Evolutionary conservation across 2,797 vertebrate species (phyloP), one percentile per base, ranked within the genome.

Genomic region (Darevskia nairensis): DNA sequence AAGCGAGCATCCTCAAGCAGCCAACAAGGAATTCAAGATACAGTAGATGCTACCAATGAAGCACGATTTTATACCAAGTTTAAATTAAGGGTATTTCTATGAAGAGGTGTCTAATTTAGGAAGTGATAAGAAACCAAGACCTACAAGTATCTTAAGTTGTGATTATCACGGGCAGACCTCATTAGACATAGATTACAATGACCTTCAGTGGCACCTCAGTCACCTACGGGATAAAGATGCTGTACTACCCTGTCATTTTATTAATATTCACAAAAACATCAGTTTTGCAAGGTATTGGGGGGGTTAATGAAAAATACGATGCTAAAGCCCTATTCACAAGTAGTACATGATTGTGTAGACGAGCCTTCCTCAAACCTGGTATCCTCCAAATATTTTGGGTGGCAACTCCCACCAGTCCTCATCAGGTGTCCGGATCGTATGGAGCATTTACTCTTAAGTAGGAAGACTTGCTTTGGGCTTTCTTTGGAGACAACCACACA

Each of bases 161-260:
- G 80, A 88, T 83, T 83, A 77, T 75, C 80, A 82, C 41, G 41
- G 35, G 5, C 23, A 88, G 86, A 19, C 27, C 80, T 88, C 72
- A 88, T 88, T 81, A 88, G 86, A 39, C 44, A 83, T 35, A 88
- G 82, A 82, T 88, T 88, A 69, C 50, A 77, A 39, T 88, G 80
- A 82, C 61, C 72, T 88, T 88, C 72, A 83, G 25, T 55, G 76
- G 80, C 66, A 55, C 15, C 32, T 39, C 6, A 68, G n/a, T 15
- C 71, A 87, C 59, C 10, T 75, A 66, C 78, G 32, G 25, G n/a
- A 75, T 32, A 82, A 87, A 71, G 55, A 32, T 21, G 29, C 35
- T 66, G 11, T 41, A 75, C 69, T 75, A 66, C 29, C 6, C 27
- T 55, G 27, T 80, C 69, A 87, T 64, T 44, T 81, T 87, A 19